These are phyloP conservation scores for Chelidonichthys spinosus DNA, from an alignment of 2,797 vertebrate genomes.

Conservation along the genomic window DNA sequence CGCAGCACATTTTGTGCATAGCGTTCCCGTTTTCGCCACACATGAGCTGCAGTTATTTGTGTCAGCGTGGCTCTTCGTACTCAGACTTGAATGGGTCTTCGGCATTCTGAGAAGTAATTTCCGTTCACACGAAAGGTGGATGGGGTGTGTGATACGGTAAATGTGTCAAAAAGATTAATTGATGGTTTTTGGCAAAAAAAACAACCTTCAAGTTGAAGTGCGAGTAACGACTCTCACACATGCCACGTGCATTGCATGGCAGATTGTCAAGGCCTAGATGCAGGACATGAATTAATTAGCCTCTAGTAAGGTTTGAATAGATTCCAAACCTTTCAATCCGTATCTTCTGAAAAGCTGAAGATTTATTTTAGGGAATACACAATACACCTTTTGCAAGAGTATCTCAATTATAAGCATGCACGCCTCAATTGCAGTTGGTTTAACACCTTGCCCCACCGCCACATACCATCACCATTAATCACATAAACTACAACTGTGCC, in stretches of 20 bases:
- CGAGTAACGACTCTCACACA: not conserved
- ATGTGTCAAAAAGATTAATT: constrained; percentile 41
- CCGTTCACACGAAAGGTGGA: constrained; percentile 34
- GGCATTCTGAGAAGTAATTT: constrained; percentile 20
- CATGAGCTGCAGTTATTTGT: not conserved
- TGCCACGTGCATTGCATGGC: too few relatives aligned
- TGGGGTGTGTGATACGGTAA: constrained; percentile 36
- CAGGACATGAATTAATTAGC: not conserved
- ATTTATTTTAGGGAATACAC: not conserved
- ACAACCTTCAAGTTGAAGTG: constrained; percentile 1
- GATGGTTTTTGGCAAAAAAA: constrained; percentile 29
- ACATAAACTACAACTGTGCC: not conserved
- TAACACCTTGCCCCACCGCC: constrained; percentile 6
- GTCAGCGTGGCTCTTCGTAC: constrained; percentile 20
- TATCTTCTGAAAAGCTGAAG: not conserved
- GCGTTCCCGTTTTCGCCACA: constrained; percentile 20
- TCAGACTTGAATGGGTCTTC: constrained; percentile 10
- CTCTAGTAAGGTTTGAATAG: constrained; percentile 1
- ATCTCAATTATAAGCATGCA: not conserved
- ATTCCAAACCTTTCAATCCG: too few relatives aligned
- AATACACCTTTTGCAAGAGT: not conserved
- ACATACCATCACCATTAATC: constrained; percentile 22
- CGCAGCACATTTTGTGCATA: constrained; percentile 26
- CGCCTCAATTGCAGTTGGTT: constrained; percentile 3
- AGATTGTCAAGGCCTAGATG: not conserved